Percentiles rank a stretch among this genome's conserved stretches.
Evolutionary conservation across 2,888 invertebrate genomes (phyloP).

Genomic region (Eugnorisma glareosa): DNA sequence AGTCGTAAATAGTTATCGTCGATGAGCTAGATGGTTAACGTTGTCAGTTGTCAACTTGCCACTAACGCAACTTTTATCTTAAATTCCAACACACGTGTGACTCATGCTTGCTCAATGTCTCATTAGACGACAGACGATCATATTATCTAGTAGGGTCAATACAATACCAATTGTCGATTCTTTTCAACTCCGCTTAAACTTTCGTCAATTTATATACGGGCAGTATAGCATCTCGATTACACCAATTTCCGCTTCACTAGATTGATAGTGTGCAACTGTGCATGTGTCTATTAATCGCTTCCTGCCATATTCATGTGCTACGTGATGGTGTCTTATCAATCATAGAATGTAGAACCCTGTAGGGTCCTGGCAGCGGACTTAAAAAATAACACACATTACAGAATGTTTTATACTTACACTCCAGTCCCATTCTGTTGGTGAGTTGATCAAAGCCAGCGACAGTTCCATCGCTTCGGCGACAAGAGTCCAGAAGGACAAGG

Average conservation of each 20-base stretch:
- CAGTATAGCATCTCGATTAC: constrained; percentile 8
- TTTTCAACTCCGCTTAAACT: constrained; percentile 25
- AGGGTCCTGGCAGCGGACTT: neutral
- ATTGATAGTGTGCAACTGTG: constrained; percentile 4
- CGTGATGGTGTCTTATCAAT: neutral
- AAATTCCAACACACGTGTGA: constrained; percentile 24
- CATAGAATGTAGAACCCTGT: neutral
- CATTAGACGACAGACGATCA: constrained; percentile 6
- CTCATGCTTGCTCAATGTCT: constrained; percentile 35
- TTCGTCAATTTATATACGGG: neutral
- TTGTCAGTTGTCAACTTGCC: neutral
- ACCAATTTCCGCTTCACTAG: neutral
- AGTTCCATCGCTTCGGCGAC: constrained; percentile 87
- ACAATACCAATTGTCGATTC: constrained; percentile 27
- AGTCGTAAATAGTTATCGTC: neutral
- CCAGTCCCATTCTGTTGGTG: constrained; percentile 94
- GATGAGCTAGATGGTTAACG: neutral
- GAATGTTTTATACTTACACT: constrained; percentile 91
- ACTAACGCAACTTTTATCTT: constrained; percentile 41
- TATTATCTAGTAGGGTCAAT: constrained; percentile 39
- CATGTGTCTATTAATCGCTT: neutral
- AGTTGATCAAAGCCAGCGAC: constrained; percentile 93
- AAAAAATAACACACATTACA: neutral
- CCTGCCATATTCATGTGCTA: neutral
- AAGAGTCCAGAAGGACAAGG: constrained; percentile 91